Evolutionary conservation across 2,797 vertebrate genomes (phyloP).

Genomic region (Neostethus bicornis): DNA sequence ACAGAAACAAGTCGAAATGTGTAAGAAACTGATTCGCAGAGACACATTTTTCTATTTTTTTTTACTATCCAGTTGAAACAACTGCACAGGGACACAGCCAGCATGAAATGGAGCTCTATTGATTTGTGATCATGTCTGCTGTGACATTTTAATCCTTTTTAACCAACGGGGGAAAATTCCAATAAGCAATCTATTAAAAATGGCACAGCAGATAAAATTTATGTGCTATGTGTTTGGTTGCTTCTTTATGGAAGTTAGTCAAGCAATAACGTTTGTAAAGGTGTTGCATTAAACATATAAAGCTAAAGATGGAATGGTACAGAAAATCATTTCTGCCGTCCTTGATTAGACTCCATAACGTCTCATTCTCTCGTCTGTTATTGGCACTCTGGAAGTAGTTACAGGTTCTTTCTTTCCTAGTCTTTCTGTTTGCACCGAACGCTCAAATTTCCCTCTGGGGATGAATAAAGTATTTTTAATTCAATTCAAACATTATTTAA

Average conservation of each 20-base stretch:
- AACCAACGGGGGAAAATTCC: conserved; percentile 58
- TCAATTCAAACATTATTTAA: too few relatives aligned
- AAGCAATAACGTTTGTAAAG: not conserved
- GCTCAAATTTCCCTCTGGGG: too few relatives aligned
- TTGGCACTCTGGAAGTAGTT: too few relatives aligned
- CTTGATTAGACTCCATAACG: too few relatives aligned
- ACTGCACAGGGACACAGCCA: not conserved
- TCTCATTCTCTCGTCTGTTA: too few relatives aligned
- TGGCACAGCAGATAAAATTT: conserved; percentile 41
- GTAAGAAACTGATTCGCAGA: conserved; percentile 16
- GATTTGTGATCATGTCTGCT: conserved; percentile 65
- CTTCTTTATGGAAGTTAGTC: not conserved
- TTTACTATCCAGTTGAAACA: not conserved
- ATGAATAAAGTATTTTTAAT: too few relatives aligned
- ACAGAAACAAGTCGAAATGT: conserved; percentile 22
- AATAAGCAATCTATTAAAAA: conserved; percentile 51
- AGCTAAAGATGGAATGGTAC: too few relatives aligned
- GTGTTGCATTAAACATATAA: conserved; percentile 2
- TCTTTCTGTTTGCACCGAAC: too few relatives aligned
- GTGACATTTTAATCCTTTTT: conserved; percentile 63
- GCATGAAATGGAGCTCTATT: conserved; percentile 50
- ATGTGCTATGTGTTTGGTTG: not conserved
- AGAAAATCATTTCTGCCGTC: too few relatives aligned
- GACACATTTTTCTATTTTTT: conserved; percentile 21
- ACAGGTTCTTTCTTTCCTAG: too few relatives aligned